Evolutionary conservation across 1,140 invertebrate genomes (phyloP).

Genomic region (Bombus confusus): DNA sequence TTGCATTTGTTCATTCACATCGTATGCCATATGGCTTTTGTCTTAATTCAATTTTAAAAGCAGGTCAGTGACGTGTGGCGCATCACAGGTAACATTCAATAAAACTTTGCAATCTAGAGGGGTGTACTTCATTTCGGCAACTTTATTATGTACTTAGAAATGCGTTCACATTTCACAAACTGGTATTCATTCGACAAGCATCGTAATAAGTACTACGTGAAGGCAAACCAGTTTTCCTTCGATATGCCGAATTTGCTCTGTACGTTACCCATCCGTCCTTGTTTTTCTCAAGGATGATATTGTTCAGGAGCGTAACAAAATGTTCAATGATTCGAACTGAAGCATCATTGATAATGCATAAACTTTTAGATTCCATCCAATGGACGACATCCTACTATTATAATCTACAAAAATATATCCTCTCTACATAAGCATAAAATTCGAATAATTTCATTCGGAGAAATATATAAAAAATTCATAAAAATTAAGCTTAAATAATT

Average conservation of each 20-base stretch:
- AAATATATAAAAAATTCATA: neutral
- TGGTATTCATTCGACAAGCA: neutral
- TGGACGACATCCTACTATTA: neutral
- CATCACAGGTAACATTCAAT: neutral
- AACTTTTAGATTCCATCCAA: neutral
- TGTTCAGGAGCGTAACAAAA: slow-evolving; percentile 17
- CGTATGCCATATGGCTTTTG: neutral
- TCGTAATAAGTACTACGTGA: slow-evolving; percentile 32
- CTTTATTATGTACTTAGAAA: neutral
- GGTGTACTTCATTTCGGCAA: slow-evolving; percentile 1
- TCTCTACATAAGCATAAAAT: neutral
- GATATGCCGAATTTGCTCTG: slow-evolving; percentile 50
- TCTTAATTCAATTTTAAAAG: slow-evolving; percentile 6
- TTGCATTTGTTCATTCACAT: neutral
- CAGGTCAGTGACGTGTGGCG: neutral
- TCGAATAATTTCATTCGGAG: neutral
- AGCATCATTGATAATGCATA: neutral
- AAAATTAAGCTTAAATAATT: neutral
- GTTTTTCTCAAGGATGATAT: slow-evolving; percentile 46
- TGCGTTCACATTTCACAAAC: neutral
- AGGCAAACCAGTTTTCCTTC: slow-evolving; percentile 55
- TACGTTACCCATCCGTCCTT: slow-evolving; percentile 29
- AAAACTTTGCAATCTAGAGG: neutral
- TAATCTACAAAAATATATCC: too few species aligned
- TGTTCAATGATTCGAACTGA: neutral